A percentile compares a stretch with the other conserved stretches of the same genome.
These are phyloP conservation scores for Pelobates cultripes DNA, from an alignment of 2,797 vertebrate species.

Conservation along the genomic window DNA sequence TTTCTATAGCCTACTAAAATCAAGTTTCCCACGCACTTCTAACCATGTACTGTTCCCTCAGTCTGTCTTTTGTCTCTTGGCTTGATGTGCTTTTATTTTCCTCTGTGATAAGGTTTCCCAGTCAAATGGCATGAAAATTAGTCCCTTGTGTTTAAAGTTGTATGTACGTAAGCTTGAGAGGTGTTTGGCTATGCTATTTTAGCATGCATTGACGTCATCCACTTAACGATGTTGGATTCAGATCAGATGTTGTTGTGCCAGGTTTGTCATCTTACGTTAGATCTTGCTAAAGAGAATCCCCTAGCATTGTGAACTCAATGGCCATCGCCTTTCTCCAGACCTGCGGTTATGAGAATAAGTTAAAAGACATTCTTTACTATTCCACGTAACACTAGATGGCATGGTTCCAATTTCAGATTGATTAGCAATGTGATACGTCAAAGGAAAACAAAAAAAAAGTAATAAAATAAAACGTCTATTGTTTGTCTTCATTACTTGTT, in stretches of 20 bases:
- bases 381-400: background rate
- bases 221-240: constrained; percentile 43
- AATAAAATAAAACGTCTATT: background rate
- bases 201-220: constrained; percentile 46
- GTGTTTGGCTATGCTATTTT: constrained; percentile 41
- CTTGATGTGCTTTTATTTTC: constrained; percentile 8
- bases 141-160: constrained; percentile 30
- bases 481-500: background rate
- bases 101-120: constrained; percentile 29
- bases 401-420: background rate
- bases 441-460: background rate
- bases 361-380: background rate
- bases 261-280: constrained; percentile 23
- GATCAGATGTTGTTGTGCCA: constrained; percentile 44
- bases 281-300: constrained; percentile 6
- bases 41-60: background rate
- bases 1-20: background rate
- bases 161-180: constrained; percentile 25
- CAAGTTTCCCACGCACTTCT: constrained; percentile 23
- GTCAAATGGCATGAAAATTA: constrained; percentile 37
- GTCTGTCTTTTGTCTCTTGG: constrained; percentile 24
- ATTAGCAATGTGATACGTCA: background rate
- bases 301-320: background rate
- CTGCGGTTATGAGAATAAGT: background rate
- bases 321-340: background rate